Base-by-base conservation (phyloP, 2,797 vertebrate species). In the Microcaecilia unicolor region DNA sequence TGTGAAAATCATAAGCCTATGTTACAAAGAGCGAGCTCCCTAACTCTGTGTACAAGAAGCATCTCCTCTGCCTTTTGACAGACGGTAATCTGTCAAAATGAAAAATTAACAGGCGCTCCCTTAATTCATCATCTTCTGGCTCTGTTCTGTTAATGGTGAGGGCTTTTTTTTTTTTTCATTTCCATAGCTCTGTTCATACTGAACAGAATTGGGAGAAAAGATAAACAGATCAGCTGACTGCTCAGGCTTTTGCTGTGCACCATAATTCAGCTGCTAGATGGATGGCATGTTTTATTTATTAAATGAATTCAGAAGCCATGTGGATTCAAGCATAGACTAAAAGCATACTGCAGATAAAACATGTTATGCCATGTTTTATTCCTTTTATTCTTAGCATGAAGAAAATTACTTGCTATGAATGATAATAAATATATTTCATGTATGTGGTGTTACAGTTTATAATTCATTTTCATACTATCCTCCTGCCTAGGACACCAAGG, bases 51-150 rank as follows among this genome's bases (percentile, higher is more conserved):
- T 55, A 70, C 12, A 51, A 53, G 65, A 64, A 66, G 58, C 63
- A 58, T 63, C 73, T 76, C 71, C 68, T 66, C 67, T 72, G 68
- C 61, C 69, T 74, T 70, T 55, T 75, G 78, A 86, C 42, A 58
- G 72, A 75, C 28, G 50, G 80, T 79, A 79, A 85, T 84, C 70
- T 83, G 78, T 86, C 84, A 87, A 61, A 82, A 84, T 86, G 84
- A 87, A 85, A 86, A 84, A 84, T 84, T 82, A 85, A 86, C 76
- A 64, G 62, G 55, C 34, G 60, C 58, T 74, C 65, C 73, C 65
- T 73, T 83, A 81, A 86, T 86, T 84, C 68, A 84, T 86, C 82
- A 84, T 74, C 57, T 64, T 69, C 54, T 67, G 64, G 64, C 66
- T 76, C 59, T 68, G 56, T 71, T 72, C 72, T 77, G 71, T 74